Evolutionary conservation across 2,113 vertebrate genomes (phyloP).

Genomic region (Cyanocitta stelleri): DNA sequence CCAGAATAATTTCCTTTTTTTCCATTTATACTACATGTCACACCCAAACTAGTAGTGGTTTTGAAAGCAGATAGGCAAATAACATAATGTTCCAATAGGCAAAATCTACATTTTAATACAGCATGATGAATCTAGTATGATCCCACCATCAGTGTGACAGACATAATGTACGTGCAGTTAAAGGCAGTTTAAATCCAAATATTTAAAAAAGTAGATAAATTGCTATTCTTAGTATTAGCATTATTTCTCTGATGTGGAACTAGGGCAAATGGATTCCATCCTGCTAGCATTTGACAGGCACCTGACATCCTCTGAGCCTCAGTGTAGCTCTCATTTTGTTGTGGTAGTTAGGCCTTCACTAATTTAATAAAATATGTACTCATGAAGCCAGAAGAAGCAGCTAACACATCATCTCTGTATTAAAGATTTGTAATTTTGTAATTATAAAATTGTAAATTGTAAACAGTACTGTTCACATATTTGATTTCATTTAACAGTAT

Average conservation of each 20-base stretch:
- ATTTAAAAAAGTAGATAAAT: not conserved
- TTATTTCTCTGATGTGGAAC: not conserved
- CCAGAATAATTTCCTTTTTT: not conserved
- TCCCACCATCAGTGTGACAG: not conserved
- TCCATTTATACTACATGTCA: not conserved
- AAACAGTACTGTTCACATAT: not conserved
- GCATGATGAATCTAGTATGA: not conserved
- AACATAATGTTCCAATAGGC: not conserved
- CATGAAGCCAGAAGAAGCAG: not conserved
- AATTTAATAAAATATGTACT: not conserved
- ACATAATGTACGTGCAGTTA: not conserved
- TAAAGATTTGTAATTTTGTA: conserved; percentile 1
- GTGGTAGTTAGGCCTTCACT: not conserved
- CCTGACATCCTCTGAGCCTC: not conserved
- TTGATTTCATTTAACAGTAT: not conserved
- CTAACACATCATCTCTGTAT: not conserved
- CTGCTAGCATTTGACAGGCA: not conserved
- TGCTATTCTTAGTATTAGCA: not conserved
- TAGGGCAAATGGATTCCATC: not conserved
- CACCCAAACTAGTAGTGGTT: not conserved
- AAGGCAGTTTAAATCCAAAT: not conserved
- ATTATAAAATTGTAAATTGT: not conserved
- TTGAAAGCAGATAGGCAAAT: not conserved
- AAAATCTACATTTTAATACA: not conserved
- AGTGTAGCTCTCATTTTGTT: not conserved